Evolutionary conservation across 2,888 invertebrate species (phyloP).

Genomic region (Drosophila falleni): DNA sequence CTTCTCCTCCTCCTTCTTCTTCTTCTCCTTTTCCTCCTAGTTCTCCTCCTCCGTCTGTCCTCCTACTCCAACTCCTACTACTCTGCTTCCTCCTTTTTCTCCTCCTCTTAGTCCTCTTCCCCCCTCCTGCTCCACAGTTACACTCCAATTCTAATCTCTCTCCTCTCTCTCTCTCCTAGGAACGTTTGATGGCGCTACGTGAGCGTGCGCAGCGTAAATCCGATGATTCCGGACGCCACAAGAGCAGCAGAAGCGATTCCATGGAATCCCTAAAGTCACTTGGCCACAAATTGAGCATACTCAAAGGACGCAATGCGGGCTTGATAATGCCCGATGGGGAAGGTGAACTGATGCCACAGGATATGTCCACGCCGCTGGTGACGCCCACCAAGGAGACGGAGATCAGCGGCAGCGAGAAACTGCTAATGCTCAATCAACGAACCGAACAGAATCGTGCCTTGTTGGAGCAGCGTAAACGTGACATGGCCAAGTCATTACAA

Average conservation of each 20-base stretch:
- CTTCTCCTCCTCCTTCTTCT: too few relatives aligned
- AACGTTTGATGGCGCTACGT: slow-evolving; percentile 62
- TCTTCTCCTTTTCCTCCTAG: too few relatives aligned
- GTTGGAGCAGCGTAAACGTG: slow-evolving; percentile 87
- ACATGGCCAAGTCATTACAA: slow-evolving; percentile 86
- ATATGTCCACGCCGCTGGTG: slow-evolving; percentile 45
- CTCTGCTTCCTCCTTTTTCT: too few relatives aligned
- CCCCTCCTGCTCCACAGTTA: too few relatives aligned
- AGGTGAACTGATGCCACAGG: slow-evolving; percentile 1
- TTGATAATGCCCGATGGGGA: background rate
- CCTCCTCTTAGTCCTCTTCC: too few relatives aligned
- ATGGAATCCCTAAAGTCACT: slow-evolving; percentile 63
- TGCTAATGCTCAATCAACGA: slow-evolving; percentile 86
- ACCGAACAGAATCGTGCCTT: slow-evolving; percentile 87
- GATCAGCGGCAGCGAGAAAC: slow-evolving; percentile 86
- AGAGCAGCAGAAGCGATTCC: slow-evolving; percentile 56
- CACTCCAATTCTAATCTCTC: too few relatives aligned
- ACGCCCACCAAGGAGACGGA: slow-evolving; percentile 25
- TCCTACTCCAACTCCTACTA: too few relatives aligned
- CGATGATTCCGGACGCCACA: slow-evolving; percentile 37
- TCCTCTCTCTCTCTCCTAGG: slow-evolving; percentile 32
- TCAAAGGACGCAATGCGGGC: slow-evolving; percentile 28
- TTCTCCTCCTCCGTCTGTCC: too few relatives aligned
- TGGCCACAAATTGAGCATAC: slow-evolving; percentile 39
- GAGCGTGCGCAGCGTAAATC: slow-evolving; percentile 59